A percentile compares a stretch with the other conserved stretches of the same genome.
These are phyloP conservation scores for Yponomeuta plumbellus DNA, from an alignment of 2,888 invertebrate genomes.

Conservation along the genomic window DNA sequence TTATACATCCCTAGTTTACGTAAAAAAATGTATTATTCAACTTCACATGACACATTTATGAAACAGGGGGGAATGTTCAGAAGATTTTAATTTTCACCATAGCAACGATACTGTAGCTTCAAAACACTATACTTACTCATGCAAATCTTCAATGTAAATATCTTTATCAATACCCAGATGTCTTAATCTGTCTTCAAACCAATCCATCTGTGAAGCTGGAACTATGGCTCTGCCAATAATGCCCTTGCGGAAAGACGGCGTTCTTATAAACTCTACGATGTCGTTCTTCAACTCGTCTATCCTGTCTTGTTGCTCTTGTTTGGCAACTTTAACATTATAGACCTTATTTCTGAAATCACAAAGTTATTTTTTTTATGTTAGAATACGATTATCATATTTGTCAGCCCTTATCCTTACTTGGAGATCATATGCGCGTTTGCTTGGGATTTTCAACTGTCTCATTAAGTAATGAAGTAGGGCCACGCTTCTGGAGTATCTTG, in stretches of 20 bases:
- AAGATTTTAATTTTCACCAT: no score
- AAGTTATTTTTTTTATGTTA: background rate
- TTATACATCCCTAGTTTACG: no score
- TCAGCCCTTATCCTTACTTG: no score
- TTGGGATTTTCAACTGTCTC: no score
- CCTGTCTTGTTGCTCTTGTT: slow-evolving; percentile 38
- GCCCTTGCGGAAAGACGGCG: slow-evolving; percentile 42
- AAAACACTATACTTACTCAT: slow-evolving; percentile 38
- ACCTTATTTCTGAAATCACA: slow-evolving; percentile 46
- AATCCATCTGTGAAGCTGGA: slow-evolving; percentile 42
- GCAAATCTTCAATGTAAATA: slow-evolving; percentile 47
- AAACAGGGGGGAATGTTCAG: no score
- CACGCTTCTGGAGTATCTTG: no score
- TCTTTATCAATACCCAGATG: slow-evolving; percentile 37
- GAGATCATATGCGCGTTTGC: no score
- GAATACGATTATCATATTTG: no score
- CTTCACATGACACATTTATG: no score
- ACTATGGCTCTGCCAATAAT: slow-evolving; percentile 51
- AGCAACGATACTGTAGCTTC: background rate
- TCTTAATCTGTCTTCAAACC: slow-evolving; percentile 49
- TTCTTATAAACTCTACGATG: slow-evolving; percentile 46
- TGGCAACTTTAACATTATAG: slow-evolving; percentile 42
- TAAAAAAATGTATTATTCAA: no score
- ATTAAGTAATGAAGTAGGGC: no score
- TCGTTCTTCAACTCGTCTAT: slow-evolving; percentile 41